Percentiles rank a stretch among this genome's conserved stretches.
Conservation (phyloP, 92 coral and sea anemone genomes). For the Pocillopora meandrina region DNA sequence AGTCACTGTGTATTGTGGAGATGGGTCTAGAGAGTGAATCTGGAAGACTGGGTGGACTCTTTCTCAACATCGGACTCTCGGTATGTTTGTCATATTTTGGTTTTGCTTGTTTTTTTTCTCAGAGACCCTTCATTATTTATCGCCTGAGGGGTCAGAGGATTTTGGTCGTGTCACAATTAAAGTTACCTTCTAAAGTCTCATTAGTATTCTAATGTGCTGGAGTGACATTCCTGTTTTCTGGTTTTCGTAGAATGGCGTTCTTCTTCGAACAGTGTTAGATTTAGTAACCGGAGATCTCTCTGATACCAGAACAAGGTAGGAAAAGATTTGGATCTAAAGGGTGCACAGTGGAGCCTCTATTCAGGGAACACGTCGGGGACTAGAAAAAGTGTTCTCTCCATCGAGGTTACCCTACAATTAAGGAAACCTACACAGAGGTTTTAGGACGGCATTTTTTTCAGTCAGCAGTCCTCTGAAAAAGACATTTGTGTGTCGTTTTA, state of each 20-base stretch:
- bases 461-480: no score
- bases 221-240: not conserved
- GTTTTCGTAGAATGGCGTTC: constrained; percentile 85
- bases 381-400: no score
- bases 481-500: no score
- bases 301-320: constrained; percentile 97
- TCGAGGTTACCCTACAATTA: no score
- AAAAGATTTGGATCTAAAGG: no score
- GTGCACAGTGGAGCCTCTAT: no score
- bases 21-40: constrained; percentile 94
- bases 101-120: not conserved
- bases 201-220: not conserved
- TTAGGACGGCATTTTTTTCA: no score
- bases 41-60: constrained; percentile 90
- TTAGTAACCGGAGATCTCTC: constrained; percentile 96
- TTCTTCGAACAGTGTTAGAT: constrained; percentile 95
- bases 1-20: constrained; percentile 96
- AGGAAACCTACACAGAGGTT: no score
- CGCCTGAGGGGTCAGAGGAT: no score
- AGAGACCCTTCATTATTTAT: not conserved
- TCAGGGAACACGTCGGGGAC: no score
- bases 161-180: not conserved
- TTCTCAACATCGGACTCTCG: constrained; percentile 92
- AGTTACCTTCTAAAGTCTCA: not conserved
- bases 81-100: constrained; percentile 48